phyloP scores from a whole-genome alignment of 2,888 invertebrate species.

The Thumatha senex region DNA sequence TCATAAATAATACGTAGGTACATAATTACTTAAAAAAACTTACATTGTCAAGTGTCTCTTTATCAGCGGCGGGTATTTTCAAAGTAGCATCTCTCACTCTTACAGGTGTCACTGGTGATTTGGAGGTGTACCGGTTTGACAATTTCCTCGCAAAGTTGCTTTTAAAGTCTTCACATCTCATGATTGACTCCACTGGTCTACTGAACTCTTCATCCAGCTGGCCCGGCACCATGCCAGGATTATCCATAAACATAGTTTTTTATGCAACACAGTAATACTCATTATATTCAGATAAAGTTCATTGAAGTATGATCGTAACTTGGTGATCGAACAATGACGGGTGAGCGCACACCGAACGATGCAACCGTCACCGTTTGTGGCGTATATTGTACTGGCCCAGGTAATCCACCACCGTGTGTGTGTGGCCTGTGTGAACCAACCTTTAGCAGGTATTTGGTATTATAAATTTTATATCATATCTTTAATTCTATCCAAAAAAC shows the following conservation, averaged over 20 bases:
- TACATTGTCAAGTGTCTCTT: constrained; percentile 51
- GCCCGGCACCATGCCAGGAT: constrained; percentile 40
- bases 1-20: neutral
- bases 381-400: constrained; percentile 32
- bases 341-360: constrained; percentile 31
- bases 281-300: constrained; percentile 42
- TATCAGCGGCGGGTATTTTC: constrained; percentile 49
- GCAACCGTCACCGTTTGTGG: constrained; percentile 40
- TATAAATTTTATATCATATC: no score
- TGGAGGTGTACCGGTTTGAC: constrained; percentile 70
- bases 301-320: constrained; percentile 37
- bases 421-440: neutral
- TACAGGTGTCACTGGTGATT: constrained; percentile 48
- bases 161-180: constrained; percentile 78
- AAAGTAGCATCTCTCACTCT: constrained; percentile 49
- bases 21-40: constrained; percentile 37
- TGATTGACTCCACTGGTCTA: constrained; percentile 74
- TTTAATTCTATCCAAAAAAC: neutral
- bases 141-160: constrained; percentile 77
- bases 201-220: constrained; percentile 62
- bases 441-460: neutral
- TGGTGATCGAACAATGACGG: constrained; percentile 38
- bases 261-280: constrained; percentile 43
- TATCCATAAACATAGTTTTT: constrained; percentile 59
- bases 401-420: constrained; percentile 21